Percentiles rank a stretch among this genome's conserved stretches.
phyloP scores from a whole-genome alignment of 1,140 invertebrate genomes.

The Drosophila nigrodunni region DNA sequence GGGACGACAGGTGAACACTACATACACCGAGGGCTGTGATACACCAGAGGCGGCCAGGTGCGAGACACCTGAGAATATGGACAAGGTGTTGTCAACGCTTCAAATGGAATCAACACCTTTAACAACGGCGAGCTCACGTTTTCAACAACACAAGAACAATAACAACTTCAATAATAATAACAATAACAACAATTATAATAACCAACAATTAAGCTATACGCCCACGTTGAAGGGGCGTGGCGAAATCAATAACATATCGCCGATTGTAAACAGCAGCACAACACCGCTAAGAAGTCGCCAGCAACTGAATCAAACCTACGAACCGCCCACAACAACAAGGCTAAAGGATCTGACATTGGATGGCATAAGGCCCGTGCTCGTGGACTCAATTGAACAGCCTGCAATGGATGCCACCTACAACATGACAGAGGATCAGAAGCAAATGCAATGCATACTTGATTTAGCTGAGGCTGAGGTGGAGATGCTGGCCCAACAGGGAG shows the following conservation, averaged over 20 bases:
- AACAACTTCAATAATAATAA: constrained; percentile 30
- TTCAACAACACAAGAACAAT: constrained; percentile 28
- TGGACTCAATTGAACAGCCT: constrained; percentile 77
- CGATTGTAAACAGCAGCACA: constrained; percentile 57
- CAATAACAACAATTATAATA: constrained; percentile 40
- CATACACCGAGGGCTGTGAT: constrained; percentile 66
- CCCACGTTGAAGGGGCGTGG: constrained; percentile 52
- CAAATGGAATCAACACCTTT: constrained; percentile 75
- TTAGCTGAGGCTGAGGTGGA: constrained; percentile 77
- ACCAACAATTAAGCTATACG: constrained; percentile 58
- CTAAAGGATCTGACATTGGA: constrained; percentile 15
- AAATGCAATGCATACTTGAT: constrained; percentile 77
- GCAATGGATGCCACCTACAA: constrained; percentile 51
- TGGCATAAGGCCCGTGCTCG: constrained; percentile 39
- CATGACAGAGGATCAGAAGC: constrained; percentile 59
- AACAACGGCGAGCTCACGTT: constrained; percentile 50
- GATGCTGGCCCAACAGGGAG: constrained; percentile 69
- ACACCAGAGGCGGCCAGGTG: constrained; percentile 70
- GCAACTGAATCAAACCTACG: constrained; percentile 47
- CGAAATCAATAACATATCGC: constrained; percentile 71
- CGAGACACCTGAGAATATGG: constrained; percentile 74
- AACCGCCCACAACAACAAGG: constrained; percentile 15
- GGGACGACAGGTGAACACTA: constrained; percentile 63
- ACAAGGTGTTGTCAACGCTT: constrained; percentile 47
- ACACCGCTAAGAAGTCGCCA: constrained; percentile 35